A percentile compares a stretch with the other conserved stretches of the same genome.
phyloP scores from a whole-genome alignment of 2,888 invertebrate species.

The Oegoconia quadripuncta region DNA sequence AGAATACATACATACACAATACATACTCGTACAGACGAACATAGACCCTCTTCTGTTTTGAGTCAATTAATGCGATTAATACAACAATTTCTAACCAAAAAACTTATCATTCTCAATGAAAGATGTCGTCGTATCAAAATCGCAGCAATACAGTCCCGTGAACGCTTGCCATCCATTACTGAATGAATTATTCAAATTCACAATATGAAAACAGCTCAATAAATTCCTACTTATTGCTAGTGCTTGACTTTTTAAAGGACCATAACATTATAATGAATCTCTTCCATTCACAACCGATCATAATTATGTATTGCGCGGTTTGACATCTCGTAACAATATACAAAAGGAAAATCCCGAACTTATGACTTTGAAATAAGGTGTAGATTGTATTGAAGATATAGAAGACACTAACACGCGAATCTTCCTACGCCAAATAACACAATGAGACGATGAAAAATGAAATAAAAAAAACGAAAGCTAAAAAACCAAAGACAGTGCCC shows the following conservation, averaged over 20 bases:
- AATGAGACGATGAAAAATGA: conserved; percentile 53
- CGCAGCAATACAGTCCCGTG: neutral
- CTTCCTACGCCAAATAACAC: conserved; percentile 56
- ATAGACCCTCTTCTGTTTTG: no score
- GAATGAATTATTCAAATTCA: conserved; percentile 14
- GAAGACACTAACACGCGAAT: conserved; percentile 24
- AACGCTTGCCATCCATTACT: conserved; percentile 8
- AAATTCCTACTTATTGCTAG: conserved; percentile 20
- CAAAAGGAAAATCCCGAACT: conserved; percentile 17
- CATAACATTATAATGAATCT: conserved; percentile 16
- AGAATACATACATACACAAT: no score
- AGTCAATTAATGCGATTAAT: no score
- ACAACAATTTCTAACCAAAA: no score
- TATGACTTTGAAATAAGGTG: conserved; percentile 33
- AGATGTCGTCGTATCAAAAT: neutral
- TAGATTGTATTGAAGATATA: conserved; percentile 27
- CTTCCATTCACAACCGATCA: conserved; percentile 15
- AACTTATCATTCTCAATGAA: neutral
- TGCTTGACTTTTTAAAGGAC: conserved; percentile 15
- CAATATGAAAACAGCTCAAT: conserved; percentile 22
- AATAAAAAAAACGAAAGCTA: conserved; percentile 45
- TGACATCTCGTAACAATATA: conserved; percentile 5
- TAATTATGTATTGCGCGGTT: conserved; percentile 10
- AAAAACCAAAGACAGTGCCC: conserved; percentile 47
- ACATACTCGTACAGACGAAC: no score